Percentiles rank a stretch among this genome's conserved stretches.
Conservation (phyloP, 2,888 invertebrate genomes). For the Xestobium rufovillosum region DNA sequence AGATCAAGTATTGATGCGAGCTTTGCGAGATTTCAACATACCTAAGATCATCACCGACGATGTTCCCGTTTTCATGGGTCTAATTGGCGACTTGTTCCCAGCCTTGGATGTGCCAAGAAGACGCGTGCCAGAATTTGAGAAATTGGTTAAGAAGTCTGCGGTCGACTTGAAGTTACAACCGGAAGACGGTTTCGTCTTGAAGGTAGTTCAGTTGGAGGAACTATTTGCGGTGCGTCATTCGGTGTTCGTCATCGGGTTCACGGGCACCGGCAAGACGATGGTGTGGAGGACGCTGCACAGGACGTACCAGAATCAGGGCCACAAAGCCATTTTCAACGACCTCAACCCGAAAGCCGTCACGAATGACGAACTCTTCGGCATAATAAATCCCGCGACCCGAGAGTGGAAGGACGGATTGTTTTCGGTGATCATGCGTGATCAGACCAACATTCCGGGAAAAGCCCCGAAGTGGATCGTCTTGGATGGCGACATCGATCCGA, state of each 20-base stretch:
- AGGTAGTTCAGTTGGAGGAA: conserved; percentile 87
- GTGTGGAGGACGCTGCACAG: conserved; percentile 86
- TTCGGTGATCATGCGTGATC: conserved; percentile 88
- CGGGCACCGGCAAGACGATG: conserved; percentile 88
- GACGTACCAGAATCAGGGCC: conserved; percentile 74
- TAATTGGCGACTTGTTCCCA: conserved; percentile 89
- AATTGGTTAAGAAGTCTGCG: conserved; percentile 66
- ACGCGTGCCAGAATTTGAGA: conserved; percentile 77
- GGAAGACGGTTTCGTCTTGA: conserved; percentile 80
- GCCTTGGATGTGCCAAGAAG: conserved; percentile 88
- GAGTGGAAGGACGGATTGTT: conserved; percentile 92
- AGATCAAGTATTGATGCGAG: conserved; percentile 91
- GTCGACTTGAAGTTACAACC: conserved; percentile 80
- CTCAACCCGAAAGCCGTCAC: conserved; percentile 95
- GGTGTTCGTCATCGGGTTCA: conserved; percentile 63
- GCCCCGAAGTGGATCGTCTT: conserved; percentile 92
- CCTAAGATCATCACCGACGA: conserved; percentile 94
- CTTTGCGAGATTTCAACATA: conserved; percentile 86
- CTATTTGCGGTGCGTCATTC: conserved; percentile 90
- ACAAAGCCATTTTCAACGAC: conserved; percentile 79
- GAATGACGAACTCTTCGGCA: conserved; percentile 90
- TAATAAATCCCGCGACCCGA: conserved; percentile 86
- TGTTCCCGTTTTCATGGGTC: conserved; percentile 85
- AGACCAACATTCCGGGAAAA: conserved; percentile 78
- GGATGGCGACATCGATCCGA: conserved; percentile 95